A percentile compares a stretch with the other conserved stretches of the same genome.
Conservation (phyloP, 2,888 invertebrate species). For the Lepas anatifera region DNA sequence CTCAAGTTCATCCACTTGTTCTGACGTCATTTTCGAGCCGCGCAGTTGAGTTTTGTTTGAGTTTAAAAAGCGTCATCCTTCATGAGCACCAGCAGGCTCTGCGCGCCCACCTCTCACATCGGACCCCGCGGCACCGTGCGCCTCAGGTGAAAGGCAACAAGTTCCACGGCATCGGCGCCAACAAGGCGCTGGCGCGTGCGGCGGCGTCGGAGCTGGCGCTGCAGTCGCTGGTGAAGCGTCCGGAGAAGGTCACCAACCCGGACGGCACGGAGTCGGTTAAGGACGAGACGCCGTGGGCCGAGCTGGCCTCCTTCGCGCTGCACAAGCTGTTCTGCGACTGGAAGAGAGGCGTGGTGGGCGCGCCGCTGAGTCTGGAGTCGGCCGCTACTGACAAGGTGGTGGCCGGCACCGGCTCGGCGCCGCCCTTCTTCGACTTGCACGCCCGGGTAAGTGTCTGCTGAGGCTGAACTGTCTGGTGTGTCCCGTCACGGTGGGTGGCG, state of each 20-base stretch:
- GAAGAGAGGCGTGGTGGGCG: slow-evolving; percentile 35
- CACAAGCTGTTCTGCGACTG: slow-evolving; percentile 70
- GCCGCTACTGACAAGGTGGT: background rate
- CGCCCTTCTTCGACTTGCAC: too few relatives aligned
- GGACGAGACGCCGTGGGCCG: slow-evolving; percentile 63
- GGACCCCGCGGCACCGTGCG: slow-evolving; percentile 25
- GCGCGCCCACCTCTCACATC: too few relatives aligned
- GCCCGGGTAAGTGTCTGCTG: too few relatives aligned
- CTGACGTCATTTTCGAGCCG: too few relatives aligned
- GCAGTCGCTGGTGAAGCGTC: slow-evolving; percentile 46
- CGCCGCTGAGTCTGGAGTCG: background rate
- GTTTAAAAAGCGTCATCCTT: too few relatives aligned
- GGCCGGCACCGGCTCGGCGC: too few relatives aligned
- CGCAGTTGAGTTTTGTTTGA: too few relatives aligned
- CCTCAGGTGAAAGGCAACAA: slow-evolving; percentile 47
- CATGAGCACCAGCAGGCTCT: too few relatives aligned
- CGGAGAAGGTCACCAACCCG: slow-evolving; percentile 25
- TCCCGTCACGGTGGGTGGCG: too few relatives aligned
- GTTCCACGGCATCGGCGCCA: slow-evolving; percentile 51
- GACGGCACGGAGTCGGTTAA: slow-evolving; percentile 30
- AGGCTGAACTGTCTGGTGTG: too few relatives aligned
- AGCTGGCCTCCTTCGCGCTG: slow-evolving; percentile 69
- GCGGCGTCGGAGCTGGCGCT: slow-evolving; percentile 64
- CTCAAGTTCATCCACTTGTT: too few relatives aligned
- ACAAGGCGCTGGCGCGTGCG: slow-evolving; percentile 61